Evolutionary conservation across 2,888 invertebrate species (phyloP), one percentile per base, ranked within the genome.

Genomic region (Bugula neritina): DNA sequence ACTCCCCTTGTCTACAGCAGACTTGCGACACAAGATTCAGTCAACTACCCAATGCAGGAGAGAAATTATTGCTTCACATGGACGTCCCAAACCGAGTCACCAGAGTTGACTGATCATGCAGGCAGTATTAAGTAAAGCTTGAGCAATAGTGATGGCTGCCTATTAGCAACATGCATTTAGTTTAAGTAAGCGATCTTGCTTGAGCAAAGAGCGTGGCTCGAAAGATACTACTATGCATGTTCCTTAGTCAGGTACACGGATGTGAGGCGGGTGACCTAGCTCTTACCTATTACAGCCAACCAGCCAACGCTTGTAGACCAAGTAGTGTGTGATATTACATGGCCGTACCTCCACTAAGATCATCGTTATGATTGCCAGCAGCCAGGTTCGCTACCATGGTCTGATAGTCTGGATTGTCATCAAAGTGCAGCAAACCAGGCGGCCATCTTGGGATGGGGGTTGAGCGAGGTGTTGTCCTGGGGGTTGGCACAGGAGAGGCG

Each of bases 351-450:
- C 63, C 63, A 25, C 25, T 34, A 3, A 63, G 63, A 31, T 86
- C 85, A 72, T 88, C 87, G 25, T 88, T 86, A 74, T 87, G 86
- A 35, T 81, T 79, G 77, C 82, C 80, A 74, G 84, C 83, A 78
- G 89, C 88, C 75, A 89, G 86, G 74, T 88, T 91, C 71, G 93
- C 90, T 87, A 93, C 93, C 89, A 95, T 92, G 76, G 77, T 80
- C 83, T 91, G 93, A 86, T 96, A 95, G 86, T 96, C 95, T 80
- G 86, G 84, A 75, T 84, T 85, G 83, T 95, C 95, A 83, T 96
- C 96, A 80, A 93, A 86, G 72, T 91, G 89, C 77, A 94, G 90
- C 87, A 94, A 94, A 71, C 92, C 90, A 69, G 88, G 88, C 71
- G 91, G 93, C 94, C 94, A 95, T 80, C 94, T 90, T 74, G 87